These are phyloP conservation scores for Torymus aiolomorphi DNA, from an alignment of 2,888 invertebrate genomes.

Conservation along the genomic window DNA sequence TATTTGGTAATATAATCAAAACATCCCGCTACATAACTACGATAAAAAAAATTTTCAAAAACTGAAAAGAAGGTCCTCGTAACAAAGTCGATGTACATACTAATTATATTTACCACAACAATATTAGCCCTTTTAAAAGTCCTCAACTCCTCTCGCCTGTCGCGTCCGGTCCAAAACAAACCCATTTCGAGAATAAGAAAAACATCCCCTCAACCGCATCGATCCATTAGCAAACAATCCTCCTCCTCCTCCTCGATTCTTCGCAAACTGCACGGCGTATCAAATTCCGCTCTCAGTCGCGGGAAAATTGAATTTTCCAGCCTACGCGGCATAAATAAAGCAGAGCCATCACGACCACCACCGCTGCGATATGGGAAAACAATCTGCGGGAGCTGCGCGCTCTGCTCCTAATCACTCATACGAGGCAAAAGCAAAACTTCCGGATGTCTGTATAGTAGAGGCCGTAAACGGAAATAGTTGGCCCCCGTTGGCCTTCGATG, in stretches of 20 bases:
- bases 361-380: slow-evolving; percentile 8
- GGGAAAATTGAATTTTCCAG: slow-evolving; percentile 27
- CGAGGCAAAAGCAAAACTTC: slow-evolving; percentile 28
- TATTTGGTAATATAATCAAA: too few species aligned
- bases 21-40: too few species aligned
- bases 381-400: slow-evolving; percentile 20
- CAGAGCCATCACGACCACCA: background rate
- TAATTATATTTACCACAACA: too few species aligned
- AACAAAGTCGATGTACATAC: too few species aligned
- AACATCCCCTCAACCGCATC: background rate
- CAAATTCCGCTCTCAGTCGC: slow-evolving; percentile 23
- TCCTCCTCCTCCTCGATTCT: background rate
- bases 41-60: too few species aligned
- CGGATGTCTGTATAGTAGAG: too few species aligned
- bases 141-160: background rate
- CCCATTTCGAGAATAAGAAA: slow-evolving; percentile 18
- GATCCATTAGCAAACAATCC: slow-evolving; percentile 13
- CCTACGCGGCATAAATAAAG: slow-evolving; percentile 21
- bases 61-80: too few species aligned
- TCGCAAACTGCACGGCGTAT: background rate
- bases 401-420: background rate
- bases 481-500: background rate
- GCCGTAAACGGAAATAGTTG: slow-evolving; percentile 25
- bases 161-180: background rate
- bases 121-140: background rate